These are phyloP conservation scores for Dromas ardeola DNA, from an alignment of 2,113 vertebrate species.

Conservation along the genomic window DNA sequence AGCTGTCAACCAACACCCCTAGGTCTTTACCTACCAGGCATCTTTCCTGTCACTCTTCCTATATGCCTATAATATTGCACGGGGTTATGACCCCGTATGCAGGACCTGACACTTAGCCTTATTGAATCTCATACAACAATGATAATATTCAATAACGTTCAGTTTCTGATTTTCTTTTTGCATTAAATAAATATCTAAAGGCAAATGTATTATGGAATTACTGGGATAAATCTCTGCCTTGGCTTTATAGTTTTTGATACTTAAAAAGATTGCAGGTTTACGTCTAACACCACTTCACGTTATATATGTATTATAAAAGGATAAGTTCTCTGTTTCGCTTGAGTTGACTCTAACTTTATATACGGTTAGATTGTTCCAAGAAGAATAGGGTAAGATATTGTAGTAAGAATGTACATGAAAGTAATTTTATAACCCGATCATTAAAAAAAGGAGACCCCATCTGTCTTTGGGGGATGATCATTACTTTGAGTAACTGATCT, in stretches of 20 bases:
- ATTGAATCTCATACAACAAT: not conserved
- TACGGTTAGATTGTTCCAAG: not conserved
- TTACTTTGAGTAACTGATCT: not conserved
- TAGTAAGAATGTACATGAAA: not conserved
- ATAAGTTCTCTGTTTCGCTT: rapidly evolving
- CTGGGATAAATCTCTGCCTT: not conserved
- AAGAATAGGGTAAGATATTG: not conserved
- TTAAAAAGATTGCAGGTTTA: not conserved
- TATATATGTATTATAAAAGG: too few relatives aligned
- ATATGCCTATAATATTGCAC: not conserved
- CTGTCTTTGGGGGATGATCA: not conserved
- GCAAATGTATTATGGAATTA: not conserved
- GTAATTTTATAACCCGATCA: not conserved
- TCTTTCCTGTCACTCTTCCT: not conserved
- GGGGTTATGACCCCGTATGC: not conserved
- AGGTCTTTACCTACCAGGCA: not conserved
- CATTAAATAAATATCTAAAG: not conserved
- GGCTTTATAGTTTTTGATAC: not conserved
- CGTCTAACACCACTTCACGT: not conserved
- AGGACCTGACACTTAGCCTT: not conserved
- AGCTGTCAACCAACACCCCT: rapidly evolving
- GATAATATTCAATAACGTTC: not conserved
- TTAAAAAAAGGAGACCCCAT: not conserved
- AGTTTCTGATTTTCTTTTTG: not conserved
- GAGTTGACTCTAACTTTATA: not conserved